Evolutionary conservation across 30 jellyfish, hydroid and myxozoan species (phyloP).

Genomic region (Aurelia aurita): DNA sequence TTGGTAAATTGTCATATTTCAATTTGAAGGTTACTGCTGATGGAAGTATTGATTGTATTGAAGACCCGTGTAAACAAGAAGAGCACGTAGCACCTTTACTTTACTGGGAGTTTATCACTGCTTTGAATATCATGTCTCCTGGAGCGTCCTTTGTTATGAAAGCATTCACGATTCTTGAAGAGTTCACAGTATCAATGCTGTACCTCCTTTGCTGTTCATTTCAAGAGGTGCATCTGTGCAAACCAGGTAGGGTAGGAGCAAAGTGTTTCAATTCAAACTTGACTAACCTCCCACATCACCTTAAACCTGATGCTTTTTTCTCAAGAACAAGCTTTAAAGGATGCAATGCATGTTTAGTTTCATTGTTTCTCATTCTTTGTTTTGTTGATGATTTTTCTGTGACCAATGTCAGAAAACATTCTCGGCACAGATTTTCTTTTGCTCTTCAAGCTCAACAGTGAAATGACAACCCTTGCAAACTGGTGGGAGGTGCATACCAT

Average conservation of each 20-base stretch:
- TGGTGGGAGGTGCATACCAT: too few relatives aligned
- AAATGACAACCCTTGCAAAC: too few relatives aligned
- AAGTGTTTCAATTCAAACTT: too few relatives aligned
- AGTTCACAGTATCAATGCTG: constrained; percentile 75
- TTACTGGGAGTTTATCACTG: constrained; percentile 88
- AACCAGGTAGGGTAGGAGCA: constrained; percentile 77
- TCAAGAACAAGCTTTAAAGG: too few relatives aligned
- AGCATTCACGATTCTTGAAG: constrained; percentile 86
- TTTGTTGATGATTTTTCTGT: too few relatives aligned
- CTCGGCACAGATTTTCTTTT: too few relatives aligned
- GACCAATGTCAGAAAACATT: too few relatives aligned
- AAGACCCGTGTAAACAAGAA: constrained; percentile 94
- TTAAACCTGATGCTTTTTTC: too few relatives aligned
- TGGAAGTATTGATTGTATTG: constrained; percentile 98
- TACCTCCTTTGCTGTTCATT: constrained; percentile 70
- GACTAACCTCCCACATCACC: too few relatives aligned
- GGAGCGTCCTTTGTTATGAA: constrained; percentile 80
- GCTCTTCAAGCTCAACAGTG: too few relatives aligned
- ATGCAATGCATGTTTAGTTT: too few relatives aligned
- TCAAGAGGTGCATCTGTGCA: constrained; percentile 70
- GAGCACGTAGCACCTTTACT: constrained; percentile 75
- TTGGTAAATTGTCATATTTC: neutral
- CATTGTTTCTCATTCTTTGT: too few relatives aligned
- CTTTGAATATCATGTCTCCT: constrained; percentile 55
- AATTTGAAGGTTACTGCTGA: constrained; percentile 96